These are phyloP conservation scores for Lordiphosa andalusiaca DNA, from an alignment of 2,888 invertebrate species.

Conservation along the genomic window DNA sequence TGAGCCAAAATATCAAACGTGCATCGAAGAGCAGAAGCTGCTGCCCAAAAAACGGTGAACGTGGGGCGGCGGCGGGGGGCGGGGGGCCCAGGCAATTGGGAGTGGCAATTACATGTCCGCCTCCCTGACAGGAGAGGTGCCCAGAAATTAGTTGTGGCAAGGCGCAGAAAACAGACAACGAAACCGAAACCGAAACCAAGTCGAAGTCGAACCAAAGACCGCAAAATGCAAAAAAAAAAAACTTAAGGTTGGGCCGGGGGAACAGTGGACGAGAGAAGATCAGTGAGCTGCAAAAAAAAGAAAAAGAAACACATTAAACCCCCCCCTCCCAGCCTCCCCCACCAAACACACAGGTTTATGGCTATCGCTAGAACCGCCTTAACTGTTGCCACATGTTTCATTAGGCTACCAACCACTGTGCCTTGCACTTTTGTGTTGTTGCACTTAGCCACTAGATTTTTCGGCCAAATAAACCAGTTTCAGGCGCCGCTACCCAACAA, in stretches of 20 bases:
- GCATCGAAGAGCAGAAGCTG: slow-evolving; percentile 55
- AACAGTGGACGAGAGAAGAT: not conserved
- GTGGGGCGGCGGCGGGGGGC: not conserved
- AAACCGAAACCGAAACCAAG: slow-evolving; percentile 14
- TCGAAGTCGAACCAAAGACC: slow-evolving; percentile 25
- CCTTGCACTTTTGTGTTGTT: slow-evolving; percentile 2
- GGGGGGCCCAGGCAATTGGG: slow-evolving; percentile 29
- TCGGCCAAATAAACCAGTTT: slow-evolving; percentile 57
- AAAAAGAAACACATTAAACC: too few species aligned
- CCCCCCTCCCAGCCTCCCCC: too few species aligned
- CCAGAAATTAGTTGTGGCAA: slow-evolving; percentile 40
- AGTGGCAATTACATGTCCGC: slow-evolving; percentile 45
- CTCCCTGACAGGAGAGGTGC: slow-evolving; percentile 41
- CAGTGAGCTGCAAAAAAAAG: too few species aligned
- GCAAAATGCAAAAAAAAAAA: slow-evolving; percentile 40
- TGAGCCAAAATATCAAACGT: slow-evolving; percentile 66
- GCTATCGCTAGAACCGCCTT: too few species aligned
- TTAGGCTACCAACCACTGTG: too few species aligned
- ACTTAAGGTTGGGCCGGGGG: slow-evolving; percentile 51
- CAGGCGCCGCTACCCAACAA: slow-evolving; percentile 49
- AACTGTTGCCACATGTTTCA: not conserved
- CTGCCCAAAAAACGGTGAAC: not conserved
- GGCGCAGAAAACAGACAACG: slow-evolving; percentile 24
- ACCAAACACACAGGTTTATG: too few species aligned
- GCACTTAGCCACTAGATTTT: slow-evolving; percentile 8